phyloP scores from a whole-genome alignment of 2,113 vertebrate species.

The Reinhardtius hippoglossoides region DNA sequence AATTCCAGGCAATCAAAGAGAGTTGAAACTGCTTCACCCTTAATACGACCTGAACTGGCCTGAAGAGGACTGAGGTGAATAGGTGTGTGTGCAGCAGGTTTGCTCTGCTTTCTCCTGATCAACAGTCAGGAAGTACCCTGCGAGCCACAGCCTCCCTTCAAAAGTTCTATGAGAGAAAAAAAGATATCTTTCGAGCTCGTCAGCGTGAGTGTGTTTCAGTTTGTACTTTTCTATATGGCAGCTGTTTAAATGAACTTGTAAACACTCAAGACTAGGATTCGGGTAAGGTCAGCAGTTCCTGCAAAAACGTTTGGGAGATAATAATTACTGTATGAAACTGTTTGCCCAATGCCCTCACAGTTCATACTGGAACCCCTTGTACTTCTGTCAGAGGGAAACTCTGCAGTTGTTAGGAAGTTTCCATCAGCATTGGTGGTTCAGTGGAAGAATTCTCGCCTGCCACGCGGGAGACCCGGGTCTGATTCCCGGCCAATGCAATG shows the following conservation, averaged over 20 bases:
- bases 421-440: conserved; percentile 64
- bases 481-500: conserved; percentile 80
- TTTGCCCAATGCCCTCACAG: no score
- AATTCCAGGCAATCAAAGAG: conserved; percentile 35
- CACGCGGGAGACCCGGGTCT: conserved; percentile 78
- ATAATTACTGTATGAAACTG: not conserved
- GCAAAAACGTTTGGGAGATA: not conserved
- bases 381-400: no score
- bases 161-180: conserved; percentile 26
- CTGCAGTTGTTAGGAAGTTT: no score
- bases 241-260: not conserved
- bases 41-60: conserved; percentile 21
- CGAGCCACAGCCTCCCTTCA: no score
- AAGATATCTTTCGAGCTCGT: conserved; percentile 7
- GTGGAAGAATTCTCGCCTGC: conserved; percentile 78
- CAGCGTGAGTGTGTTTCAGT: conserved; percentile 4
- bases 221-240: not conserved
- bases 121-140: no score
- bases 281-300: not conserved
- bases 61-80: conserved; percentile 20
- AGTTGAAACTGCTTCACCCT: conserved; percentile 40
- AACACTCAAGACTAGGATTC: no score
- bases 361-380: no score
- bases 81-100: not conserved
- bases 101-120: no score